phyloP scores from a whole-genome alignment of 2,797 vertebrate genomes.

The Spatula versicolor region DNA sequence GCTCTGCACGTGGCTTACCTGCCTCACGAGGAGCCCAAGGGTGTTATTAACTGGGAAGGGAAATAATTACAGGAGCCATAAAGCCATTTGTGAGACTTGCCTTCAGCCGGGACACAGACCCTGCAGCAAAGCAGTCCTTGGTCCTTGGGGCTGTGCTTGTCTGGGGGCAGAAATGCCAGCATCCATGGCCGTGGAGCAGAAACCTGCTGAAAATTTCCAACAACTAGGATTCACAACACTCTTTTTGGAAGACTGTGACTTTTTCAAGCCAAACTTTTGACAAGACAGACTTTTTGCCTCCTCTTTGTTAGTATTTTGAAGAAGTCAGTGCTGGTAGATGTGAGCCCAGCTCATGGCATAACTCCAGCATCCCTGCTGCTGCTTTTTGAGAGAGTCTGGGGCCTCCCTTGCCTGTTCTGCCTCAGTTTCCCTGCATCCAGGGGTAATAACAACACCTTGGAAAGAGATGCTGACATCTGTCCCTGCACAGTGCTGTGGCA shows the following conservation, averaged over 20 bases:
- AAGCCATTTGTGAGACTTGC: not conserved
- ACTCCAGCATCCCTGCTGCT: not conserved
- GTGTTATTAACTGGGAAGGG: not conserved
- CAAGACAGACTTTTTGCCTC: not conserved
- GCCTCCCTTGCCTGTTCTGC: not conserved
- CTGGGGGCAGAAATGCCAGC: not conserved
- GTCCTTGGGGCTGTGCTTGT: not conserved
- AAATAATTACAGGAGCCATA: not conserved
- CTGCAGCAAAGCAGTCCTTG: not conserved
- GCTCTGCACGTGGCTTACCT: not conserved
- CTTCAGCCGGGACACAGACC: not conserved
- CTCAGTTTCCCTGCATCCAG: not conserved
- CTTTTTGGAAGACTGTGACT: not conserved
- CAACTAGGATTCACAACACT: too few species aligned
- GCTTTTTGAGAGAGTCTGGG: not conserved
- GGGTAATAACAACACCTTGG: not conserved
- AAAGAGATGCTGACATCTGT: not conserved
- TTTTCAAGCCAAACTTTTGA: not conserved
- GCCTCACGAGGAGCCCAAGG: not conserved
- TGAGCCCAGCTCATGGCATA: not conserved
- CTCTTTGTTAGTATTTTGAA: not conserved
- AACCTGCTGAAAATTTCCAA: not conserved
- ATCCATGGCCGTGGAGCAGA: not conserved
- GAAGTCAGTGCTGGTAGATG: not conserved
- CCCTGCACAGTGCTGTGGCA: rapidly evolving